These are phyloP conservation scores for Notarius lentiginosus DNA, from an alignment of 2,113 vertebrate genomes.

Conservation along the genomic window DNA sequence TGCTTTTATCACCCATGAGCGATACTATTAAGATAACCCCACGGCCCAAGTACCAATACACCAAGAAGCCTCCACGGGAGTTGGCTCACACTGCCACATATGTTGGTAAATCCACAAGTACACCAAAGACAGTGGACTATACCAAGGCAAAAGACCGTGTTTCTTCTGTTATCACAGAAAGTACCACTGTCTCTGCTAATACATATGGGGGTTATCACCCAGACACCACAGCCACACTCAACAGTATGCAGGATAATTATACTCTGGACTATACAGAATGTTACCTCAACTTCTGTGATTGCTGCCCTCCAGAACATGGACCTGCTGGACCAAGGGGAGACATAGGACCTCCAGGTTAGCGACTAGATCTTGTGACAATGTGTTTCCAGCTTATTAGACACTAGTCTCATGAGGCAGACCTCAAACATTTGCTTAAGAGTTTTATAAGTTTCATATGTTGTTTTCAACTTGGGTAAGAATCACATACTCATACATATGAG, in stretches of 20 bases:
- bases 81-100: constrained; percentile 62
- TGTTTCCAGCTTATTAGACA: background rate
- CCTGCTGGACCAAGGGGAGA: constrained; percentile 80
- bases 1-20: constrained; percentile 47
- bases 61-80: constrained; percentile 76
- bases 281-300: constrained; percentile 93
- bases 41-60: constrained; percentile 78
- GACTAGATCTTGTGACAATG: background rate
- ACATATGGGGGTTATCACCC: constrained; percentile 55
- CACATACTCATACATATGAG: background rate
- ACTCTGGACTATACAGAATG: constrained; percentile 84
- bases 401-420: too few species aligned
- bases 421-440: background rate
- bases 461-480: background rate
- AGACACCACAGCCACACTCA: constrained; percentile 68
- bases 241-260: constrained; percentile 77
- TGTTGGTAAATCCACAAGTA: constrained; percentile 33
- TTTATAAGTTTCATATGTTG: background rate
- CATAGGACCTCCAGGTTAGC: constrained; percentile 80
- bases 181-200: constrained; percentile 48
- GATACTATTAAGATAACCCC: constrained; percentile 77
- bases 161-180: constrained; percentile 52
- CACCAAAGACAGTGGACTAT: constrained; percentile 47
- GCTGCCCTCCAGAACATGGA: constrained; percentile 78
- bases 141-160: constrained; percentile 59